A percentile compares a stretch with the other conserved stretches of the same genome.
phyloP scores from a whole-genome alignment of 2,113 vertebrate species.

The Pluvialis apricaria region DNA sequence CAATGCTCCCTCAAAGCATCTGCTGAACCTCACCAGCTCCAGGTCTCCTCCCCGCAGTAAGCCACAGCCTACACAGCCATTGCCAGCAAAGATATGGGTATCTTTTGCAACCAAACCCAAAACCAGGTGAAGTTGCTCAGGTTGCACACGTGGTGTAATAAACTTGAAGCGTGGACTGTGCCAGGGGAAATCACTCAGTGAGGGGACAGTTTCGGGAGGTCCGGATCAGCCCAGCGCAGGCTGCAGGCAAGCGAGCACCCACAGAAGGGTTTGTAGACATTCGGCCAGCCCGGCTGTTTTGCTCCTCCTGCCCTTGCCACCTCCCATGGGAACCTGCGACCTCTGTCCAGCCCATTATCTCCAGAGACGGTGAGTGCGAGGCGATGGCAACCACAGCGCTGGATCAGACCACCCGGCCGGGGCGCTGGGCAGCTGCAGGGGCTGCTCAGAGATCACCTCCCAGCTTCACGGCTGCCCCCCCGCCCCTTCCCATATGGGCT shows the following conservation, averaged over 20 bases:
- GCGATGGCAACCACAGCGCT: background rate
- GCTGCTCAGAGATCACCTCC: background rate
- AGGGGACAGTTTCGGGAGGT: background rate
- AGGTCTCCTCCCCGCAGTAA: accelerated
- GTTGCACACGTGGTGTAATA: accelerated
- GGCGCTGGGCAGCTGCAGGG: background rate
- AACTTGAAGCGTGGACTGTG: accelerated
- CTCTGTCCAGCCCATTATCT: background rate
- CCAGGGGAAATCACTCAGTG: background rate
- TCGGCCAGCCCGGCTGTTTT: background rate
- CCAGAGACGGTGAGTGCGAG: background rate
- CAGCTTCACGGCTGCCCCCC: background rate
- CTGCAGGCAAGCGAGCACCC: background rate
- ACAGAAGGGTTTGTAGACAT: accelerated
- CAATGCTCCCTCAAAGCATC: background rate
- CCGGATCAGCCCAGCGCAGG: accelerated
- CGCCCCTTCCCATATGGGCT: accelerated
- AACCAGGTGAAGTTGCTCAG: accelerated
- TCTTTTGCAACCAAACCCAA: background rate
- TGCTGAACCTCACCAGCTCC: background rate
- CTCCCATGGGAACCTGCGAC: background rate
- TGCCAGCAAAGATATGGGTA: background rate
- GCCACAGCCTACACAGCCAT: background rate
- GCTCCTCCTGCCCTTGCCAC: accelerated
- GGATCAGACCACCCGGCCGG: background rate